Conservation (phyloP, 2,888 invertebrate species). For the Phyllotreta striolata region DNA sequence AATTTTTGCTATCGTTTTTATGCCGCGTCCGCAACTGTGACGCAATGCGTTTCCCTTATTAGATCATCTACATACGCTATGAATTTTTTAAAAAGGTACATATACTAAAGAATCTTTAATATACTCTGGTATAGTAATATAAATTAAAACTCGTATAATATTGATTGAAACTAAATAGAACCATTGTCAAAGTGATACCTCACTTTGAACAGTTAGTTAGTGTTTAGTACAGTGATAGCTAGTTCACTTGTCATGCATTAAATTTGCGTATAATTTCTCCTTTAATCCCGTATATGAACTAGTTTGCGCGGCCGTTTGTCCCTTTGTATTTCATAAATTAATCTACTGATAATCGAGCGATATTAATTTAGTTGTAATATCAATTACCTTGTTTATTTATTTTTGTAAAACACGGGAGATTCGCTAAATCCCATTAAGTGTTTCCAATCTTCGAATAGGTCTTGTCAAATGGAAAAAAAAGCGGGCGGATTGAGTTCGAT, state of each 20-base stretch:
- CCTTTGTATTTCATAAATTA: too few relatives aligned
- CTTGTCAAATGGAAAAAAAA: conserved; percentile 12
- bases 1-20: conserved; percentile 35
- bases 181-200: background rate
- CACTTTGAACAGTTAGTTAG: background rate
- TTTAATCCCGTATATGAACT: too few relatives aligned
- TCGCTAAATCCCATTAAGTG: conserved; percentile 10
- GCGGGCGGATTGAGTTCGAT: conserved; percentile 3
- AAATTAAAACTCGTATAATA: too few relatives aligned
- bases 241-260: too few relatives aligned
- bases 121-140: background rate
- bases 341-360: too few relatives aligned
- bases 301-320: too few relatives aligned
- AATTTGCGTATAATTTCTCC: too few relatives aligned
- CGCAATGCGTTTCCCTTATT: conserved; percentile 39
- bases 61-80: conserved; percentile 26
- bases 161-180: background rate
- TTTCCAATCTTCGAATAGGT: conserved; percentile 15
- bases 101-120: conserved; percentile 4
- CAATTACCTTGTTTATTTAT: conserved; percentile 7
- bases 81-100: conserved; percentile 34
- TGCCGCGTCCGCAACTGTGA: conserved; percentile 34
- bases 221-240: too few relatives aligned
- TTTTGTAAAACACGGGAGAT: background rate
- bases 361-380: background rate